A percentile compares a stretch with the other conserved stretches of the same genome.
Evolutionary conservation across 2,888 invertebrate genomes (phyloP).

Genomic region (Lymantria monacha): DNA sequence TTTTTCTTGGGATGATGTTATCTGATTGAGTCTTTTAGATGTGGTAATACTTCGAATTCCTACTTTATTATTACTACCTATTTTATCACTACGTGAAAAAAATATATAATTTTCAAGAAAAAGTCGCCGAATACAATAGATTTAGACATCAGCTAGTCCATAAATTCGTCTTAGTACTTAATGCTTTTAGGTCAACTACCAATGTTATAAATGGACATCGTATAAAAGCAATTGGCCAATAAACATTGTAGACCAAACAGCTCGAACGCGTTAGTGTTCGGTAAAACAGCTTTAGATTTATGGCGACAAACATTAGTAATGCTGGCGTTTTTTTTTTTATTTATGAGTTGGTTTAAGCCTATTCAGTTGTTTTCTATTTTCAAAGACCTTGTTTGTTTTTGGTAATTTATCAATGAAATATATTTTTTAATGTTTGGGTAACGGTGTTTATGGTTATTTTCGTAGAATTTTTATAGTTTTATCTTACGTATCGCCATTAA

Average conservation of each 20-base stretch:
- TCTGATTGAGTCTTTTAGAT: too few species aligned
- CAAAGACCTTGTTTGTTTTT: too few species aligned
- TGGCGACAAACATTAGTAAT: slow-evolving; percentile 40
- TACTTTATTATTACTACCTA: too few species aligned
- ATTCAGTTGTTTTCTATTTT: neutral
- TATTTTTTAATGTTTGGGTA: too few species aligned
- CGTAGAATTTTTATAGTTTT: too few species aligned
- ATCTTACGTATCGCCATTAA: too few species aligned
- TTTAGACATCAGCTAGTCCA: slow-evolving; percentile 13
- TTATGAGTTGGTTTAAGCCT: slow-evolving; percentile 23
- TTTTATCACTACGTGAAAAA: too few species aligned
- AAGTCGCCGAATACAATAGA: neutral
- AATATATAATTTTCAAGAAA: neutral
- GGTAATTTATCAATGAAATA: too few species aligned
- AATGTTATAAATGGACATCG: slow-evolving; percentile 31
- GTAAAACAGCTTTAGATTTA: slow-evolving; percentile 34
- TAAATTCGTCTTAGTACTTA: slow-evolving; percentile 31
- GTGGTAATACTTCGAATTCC: too few species aligned
- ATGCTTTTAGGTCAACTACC: slow-evolving; percentile 35
- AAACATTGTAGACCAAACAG: slow-evolving; percentile 29
- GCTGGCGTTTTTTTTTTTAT: slow-evolving; percentile 33
- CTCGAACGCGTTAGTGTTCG: slow-evolving; percentile 11
- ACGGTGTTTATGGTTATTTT: too few species aligned
- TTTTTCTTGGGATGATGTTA: too few species aligned
- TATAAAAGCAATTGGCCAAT: slow-evolving; percentile 29